Evolutionary conservation across 2,113 vertebrate genomes (phyloP), one percentile per base, ranked within the genome.

Genomic region (Theropithecus gelada): DNA sequence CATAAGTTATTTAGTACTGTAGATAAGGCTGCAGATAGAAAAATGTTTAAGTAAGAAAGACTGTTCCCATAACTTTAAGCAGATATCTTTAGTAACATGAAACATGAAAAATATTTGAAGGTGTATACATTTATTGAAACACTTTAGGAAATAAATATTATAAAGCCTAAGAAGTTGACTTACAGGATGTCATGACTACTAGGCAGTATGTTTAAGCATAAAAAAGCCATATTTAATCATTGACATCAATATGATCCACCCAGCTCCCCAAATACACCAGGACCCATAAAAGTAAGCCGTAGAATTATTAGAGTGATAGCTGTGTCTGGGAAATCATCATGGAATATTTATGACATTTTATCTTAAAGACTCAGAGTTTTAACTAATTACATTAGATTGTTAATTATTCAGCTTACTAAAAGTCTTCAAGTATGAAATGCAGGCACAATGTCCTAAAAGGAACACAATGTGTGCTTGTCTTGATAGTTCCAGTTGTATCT

Each of bases 241-340:
- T 84, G 55, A 66, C 32, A 27, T 59, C 8, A 2, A 0, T 30
- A 3, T 40, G 23, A 2, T 43, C 12, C 9, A n/a, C 0, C 0
- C 11, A 5, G 22, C 20, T 83, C 25, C n/a, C 43, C 18, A 75
- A 40, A 64, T 38, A 32, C 3, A 17, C 17, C 27, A 35, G 6
- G 1, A 16, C 6, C 55, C 27, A 13, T 23, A 61, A 57, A 88
- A 66, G 20, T 16, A 38, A 40, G 20, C 52, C n/a, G 43, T 38
- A 22, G 13, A 57, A 20, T 43, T 43, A 38, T 27, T 30, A 48
- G 23, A 57, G 8, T 8, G 12, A 4, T 32, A 27, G 3, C 2
- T 30, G 3, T 14, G 8, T 10, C 23, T 45, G 23, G 22, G 27
- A 27, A 55, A 18, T 84, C 38, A 20, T 23, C 6, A 11, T n/a